A percentile compares a stretch with the other conserved stretches of the same genome.
Evolutionary conservation across 1,140 invertebrate genomes (phyloP).

Genomic region (Heliothis virescens): DNA sequence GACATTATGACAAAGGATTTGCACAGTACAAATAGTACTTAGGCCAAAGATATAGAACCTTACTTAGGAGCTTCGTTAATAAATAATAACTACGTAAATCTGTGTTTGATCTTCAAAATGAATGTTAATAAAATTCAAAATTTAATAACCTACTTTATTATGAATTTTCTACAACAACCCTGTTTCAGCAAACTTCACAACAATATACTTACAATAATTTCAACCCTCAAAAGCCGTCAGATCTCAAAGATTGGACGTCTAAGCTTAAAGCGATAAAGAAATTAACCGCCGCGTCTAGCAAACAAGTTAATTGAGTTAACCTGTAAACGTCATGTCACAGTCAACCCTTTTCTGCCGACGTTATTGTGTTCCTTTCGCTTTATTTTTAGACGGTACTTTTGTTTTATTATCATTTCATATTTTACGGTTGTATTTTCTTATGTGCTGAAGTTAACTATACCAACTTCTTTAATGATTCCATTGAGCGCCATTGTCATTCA

Average conservation of each 20-base stretch:
- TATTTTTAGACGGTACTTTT: conserved; percentile 15
- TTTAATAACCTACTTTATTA: not conserved
- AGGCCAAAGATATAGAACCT: too few species aligned
- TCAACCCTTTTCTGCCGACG: conserved; percentile 60
- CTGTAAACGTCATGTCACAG: conserved; percentile 71
- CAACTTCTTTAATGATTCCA: not conserved
- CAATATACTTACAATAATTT: conserved; percentile 30
- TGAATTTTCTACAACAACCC: conserved; percentile 3
- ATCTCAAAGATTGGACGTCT: conserved; percentile 45
- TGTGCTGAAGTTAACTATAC: not conserved
- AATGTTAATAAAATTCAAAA: not conserved
- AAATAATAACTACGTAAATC: not conserved
- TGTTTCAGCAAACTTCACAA: conserved; percentile 33
- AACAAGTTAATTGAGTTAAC: conserved; percentile 73
- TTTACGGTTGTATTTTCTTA: not conserved
- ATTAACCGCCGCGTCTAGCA: conserved; percentile 56
- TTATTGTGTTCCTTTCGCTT: conserved; percentile 36
- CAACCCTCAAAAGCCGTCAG: conserved; percentile 36
- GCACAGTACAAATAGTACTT: too few species aligned
- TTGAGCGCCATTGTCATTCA: too few species aligned
- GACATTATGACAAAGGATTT: too few species aligned
- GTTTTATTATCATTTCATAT: not conserved
- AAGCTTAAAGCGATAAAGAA: conserved; percentile 49
- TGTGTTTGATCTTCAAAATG: not conserved
- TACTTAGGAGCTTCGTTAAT: too few species aligned